Base-by-base conservation (phyloP, 2,888 invertebrate species). In the Papilio protenor region DNA sequence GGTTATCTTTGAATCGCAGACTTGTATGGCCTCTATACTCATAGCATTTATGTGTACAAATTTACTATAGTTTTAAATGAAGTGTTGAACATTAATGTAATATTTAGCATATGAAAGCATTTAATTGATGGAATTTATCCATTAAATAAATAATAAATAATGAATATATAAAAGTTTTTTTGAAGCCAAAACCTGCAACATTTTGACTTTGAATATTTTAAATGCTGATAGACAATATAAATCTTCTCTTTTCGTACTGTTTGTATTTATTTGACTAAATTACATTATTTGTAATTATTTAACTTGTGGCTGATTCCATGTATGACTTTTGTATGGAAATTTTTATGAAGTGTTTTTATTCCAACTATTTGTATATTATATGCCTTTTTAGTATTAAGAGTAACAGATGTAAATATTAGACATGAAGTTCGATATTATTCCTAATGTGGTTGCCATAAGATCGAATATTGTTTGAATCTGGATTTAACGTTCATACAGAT, bases 371-470 rank as follows among this genome's bases (percentile, higher is more conserved):
- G 40, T 74, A 45, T 23, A 21, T 61, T 73, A 18, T 33, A 75
- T 69, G 74, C 71, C 71, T 77, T 77, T 73, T n/a, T 76, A 71
- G 40, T 23, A 27, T n/a, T 77, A 74, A 70, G 33, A 40, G 23
- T 45, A 55, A 76, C 33, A 75, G n/a, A 78, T 81, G 81, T 75
- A 82, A 79, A 77, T 81, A 83, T 81, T 74, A 73, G 40, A 66
- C 40, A 74, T 75, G 76, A 72, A 74, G 78, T 77, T 82, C 81
- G 79, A 79, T 79, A 77, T 81, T 81, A 82, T 81, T 83, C 82
- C 84, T 82, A 83, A 81, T 71, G 74, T 80, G 79, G 83, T 85
- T 85, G 86, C 85, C 85, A 86, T 86, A 85, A 83, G 84, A 79
- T 82, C 79, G 80, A 81, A 80, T 81, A 78, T 82, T 77, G 59